Percentiles rank a stretch among this genome's conserved stretches.
Evolutionary conservation across 1,140 invertebrate species (phyloP).

Genomic region (Lanistes nyassanus): DNA sequence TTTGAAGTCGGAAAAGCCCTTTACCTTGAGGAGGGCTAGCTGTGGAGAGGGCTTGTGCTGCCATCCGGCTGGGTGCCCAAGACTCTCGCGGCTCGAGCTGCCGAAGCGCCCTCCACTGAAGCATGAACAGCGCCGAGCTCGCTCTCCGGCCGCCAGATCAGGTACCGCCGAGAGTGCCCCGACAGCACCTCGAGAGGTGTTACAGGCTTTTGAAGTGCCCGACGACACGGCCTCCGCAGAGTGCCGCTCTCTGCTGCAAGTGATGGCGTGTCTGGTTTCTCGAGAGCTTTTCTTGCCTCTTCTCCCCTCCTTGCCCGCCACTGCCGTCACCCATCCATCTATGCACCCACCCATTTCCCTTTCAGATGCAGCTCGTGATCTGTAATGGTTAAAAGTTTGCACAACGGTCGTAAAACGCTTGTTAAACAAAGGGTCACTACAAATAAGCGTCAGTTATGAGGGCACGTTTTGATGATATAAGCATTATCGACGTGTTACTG

Average conservation of each 20-base stretch:
- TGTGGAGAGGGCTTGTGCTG: too few species aligned
- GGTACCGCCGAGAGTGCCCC: not conserved
- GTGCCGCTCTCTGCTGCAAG: too few species aligned
- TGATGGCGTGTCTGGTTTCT: not conserved
- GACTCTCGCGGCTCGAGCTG: too few species aligned
- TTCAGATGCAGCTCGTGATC: too few species aligned
- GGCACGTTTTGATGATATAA: not conserved
- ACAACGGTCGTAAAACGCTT: not conserved
- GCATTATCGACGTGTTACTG: too few species aligned
- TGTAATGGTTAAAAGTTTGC: too few species aligned
- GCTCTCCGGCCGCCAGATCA: not conserved
- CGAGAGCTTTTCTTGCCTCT: not conserved
- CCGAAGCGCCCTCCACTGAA: not conserved
- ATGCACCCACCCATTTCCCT: not conserved
- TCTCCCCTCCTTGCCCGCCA: not conserved
- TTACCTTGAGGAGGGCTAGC: too few species aligned
- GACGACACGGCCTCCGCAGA: too few species aligned
- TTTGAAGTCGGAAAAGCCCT: too few species aligned
- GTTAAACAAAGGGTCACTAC: not conserved
- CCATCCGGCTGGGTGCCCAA: too few species aligned
- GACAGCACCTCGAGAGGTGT: not conserved
- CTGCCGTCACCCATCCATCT: not conserved
- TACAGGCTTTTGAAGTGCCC: not conserved
- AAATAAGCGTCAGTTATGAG: not conserved
- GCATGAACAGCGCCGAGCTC: not conserved